Conservation (phyloP, 2,797 vertebrate species). For the Xenopus petersii region DNA sequence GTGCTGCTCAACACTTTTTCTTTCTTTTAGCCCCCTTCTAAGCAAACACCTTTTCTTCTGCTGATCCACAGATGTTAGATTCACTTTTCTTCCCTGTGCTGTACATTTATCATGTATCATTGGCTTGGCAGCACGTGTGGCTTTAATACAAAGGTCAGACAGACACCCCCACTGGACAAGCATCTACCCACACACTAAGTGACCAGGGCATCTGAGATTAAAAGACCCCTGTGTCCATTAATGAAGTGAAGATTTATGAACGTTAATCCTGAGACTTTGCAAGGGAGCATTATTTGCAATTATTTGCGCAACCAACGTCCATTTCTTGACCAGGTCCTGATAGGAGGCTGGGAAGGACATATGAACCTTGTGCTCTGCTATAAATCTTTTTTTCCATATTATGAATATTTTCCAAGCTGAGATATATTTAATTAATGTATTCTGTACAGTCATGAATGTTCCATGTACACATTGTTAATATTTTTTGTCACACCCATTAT, state of each 20-base stretch:
- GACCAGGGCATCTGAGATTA: conserved; percentile 20
- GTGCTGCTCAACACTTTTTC: conserved; percentile 27
- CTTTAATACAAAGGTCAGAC: conserved; percentile 34
- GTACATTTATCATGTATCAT: conserved; percentile 60
- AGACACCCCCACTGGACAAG: conserved; percentile 29
- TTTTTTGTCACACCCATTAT: too few relatives aligned
- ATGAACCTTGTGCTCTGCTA: neutral
- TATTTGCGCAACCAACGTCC: conserved; percentile 24
- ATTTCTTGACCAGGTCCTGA: neutral
- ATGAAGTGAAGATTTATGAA: conserved; percentile 51
- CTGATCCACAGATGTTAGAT: conserved; percentile 72
- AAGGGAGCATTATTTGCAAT: conserved; percentile 8
- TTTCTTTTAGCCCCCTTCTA: conserved; percentile 21
- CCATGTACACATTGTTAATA: too few relatives aligned
- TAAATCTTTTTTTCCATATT: too few relatives aligned
- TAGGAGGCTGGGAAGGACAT: neutral
- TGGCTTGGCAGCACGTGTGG: conserved; percentile 56
- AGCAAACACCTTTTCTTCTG: conserved; percentile 61
- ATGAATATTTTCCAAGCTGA: too few relatives aligned
- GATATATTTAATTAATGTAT: too few relatives aligned
- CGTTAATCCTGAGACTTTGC: conserved; percentile 35
- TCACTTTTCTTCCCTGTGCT: conserved; percentile 62
- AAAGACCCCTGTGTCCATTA: conserved; percentile 47
- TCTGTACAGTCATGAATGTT: too few relatives aligned
- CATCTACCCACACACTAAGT: conserved; percentile 25